These are phyloP conservation scores for Acanthopagrus latus DNA, from an alignment of 2,797 vertebrate genomes.

Conservation along the genomic window DNA sequence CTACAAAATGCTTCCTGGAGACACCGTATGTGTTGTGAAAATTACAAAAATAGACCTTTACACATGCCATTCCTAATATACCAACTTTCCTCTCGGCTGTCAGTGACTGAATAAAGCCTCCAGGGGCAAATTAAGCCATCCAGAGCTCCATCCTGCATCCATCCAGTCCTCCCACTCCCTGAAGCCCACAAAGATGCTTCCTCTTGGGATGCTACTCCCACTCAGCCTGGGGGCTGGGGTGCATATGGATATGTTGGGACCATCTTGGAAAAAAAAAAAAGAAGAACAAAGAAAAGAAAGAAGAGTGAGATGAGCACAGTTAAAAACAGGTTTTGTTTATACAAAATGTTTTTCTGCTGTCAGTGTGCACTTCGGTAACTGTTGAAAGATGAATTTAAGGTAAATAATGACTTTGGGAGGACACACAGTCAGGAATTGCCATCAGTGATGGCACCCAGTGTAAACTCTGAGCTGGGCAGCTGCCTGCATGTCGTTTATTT, in stretches of 20 bases:
- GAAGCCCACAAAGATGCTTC: slow-evolving; percentile 40
- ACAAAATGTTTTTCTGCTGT: slow-evolving; percentile 18
- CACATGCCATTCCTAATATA: slow-evolving; percentile 48
- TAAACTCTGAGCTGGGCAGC: slow-evolving; percentile 73
- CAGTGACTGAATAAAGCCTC: slow-evolving; percentile 55
- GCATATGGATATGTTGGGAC: slow-evolving; percentile 49
- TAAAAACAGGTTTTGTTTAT: neutral
- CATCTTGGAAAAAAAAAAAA: slow-evolving; percentile 17
- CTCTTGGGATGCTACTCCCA: slow-evolving; percentile 59
- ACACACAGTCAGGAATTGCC: slow-evolving; percentile 63
- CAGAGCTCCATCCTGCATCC: slow-evolving; percentile 36
- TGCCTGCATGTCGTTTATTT: slow-evolving; percentile 73
- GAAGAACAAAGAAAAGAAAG: slow-evolving; percentile 10
- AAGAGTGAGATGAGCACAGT: neutral
- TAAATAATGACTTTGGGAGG: slow-evolving; percentile 69
- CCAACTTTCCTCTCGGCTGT: slow-evolving; percentile 35
- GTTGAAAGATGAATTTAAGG: slow-evolving; percentile 54
- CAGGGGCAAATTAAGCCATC: slow-evolving; percentile 39
- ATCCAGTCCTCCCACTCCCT: slow-evolving; percentile 39
- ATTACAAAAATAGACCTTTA: slow-evolving; percentile 23
- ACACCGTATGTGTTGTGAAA: slow-evolving; percentile 6
- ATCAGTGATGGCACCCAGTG: slow-evolving; percentile 68
- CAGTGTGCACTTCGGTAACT: slow-evolving; percentile 29
- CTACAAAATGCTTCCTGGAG: neutral
- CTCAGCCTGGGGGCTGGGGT: slow-evolving; percentile 52